A percentile compares a stretch with the other conserved stretches of the same genome.
These are phyloP conservation scores for Gorsachius goisagi DNA, from an alignment of 2,113 vertebrate species.

Conservation along the genomic window DNA sequence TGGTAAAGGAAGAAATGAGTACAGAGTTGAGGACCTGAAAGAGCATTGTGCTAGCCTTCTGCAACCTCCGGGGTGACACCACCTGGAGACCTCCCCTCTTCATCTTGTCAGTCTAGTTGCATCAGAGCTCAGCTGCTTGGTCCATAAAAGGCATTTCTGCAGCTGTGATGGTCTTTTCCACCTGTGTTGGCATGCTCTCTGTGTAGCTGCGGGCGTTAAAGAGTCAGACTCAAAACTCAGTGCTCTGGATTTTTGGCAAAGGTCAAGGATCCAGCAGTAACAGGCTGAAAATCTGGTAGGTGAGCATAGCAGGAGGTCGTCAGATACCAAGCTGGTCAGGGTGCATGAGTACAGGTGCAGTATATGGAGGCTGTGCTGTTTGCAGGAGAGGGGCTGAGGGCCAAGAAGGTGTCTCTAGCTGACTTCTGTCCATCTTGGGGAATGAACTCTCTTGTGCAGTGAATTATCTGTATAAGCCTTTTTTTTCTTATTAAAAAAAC, in stretches of 20 bases:
- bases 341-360: accelerated
- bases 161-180: background rate
- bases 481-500: background rate
- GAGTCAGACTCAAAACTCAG: background rate
- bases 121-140: background rate
- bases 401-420: background rate
- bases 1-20: background rate
- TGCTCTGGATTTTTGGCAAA: background rate
- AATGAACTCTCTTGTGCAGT: background rate
- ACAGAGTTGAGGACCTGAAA: background rate
- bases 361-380: background rate
- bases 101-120: background rate
- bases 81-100: background rate
- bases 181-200: background rate
- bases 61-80: accelerated
- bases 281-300: background rate
- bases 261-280: background rate
- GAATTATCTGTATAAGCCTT: background rate
- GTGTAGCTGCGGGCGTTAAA: background rate
- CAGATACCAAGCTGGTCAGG: background rate
- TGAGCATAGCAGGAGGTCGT: background rate
- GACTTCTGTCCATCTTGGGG: background rate
- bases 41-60: background rate
- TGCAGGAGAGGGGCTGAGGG: background rate
- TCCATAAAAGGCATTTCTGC: background rate